Base-by-base conservation (phyloP, 2,888 invertebrate genomes). In the Argyra leucocephala region DNA sequence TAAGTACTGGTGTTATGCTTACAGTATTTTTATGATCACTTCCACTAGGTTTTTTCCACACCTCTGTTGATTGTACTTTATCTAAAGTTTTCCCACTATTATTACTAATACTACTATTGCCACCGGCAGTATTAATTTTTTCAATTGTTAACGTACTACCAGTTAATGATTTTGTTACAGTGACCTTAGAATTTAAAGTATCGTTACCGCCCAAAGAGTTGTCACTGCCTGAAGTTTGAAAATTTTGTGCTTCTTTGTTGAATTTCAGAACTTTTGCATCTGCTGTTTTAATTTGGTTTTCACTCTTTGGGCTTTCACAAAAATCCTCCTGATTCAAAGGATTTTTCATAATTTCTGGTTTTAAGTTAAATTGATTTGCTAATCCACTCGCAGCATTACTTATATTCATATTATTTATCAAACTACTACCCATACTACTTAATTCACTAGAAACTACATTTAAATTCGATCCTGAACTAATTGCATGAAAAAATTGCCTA, bases 281-380 rank as follows among this genome's bases (percentile, higher is more conserved):
- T 21, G 58, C 18, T n/a, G 24, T n/a, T 61, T 61, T 60, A 24
- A 48, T 15, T 48, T 48, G 48, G n/a, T 64, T 64, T 63, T 69
- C 68, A 73, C 75, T 75, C 75, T 86, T 88, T 70, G 86, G 86
- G 72, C 82, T 82, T 12, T 85, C 81, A 77, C 84, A 83, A 79
- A 85, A 83, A 64, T 85, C 82, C 63, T 84, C 82, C 64, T 72
- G 71, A 31, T 73, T 72, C 71, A 58, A 67, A 67, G 69, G 73
- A 61, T 68, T 67, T 65, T 72, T 71, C 21, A 72, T 69, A 67
- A 69, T 70, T 18, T 70, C 70, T 9, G 70, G 65, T 58, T 22
- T 22, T 12, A 58, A 58, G 3, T 58, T 10, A 58, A 58, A 22
- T 58, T 48, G 48, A 48, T 48, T 48, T 48, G 18, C 48, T 12